Percentiles rank a stretch among this genome's conserved stretches.
These are phyloP conservation scores for Drosophila prosaltans DNA, from an alignment of 1,140 invertebrate genomes.

Conservation along the genomic window DNA sequence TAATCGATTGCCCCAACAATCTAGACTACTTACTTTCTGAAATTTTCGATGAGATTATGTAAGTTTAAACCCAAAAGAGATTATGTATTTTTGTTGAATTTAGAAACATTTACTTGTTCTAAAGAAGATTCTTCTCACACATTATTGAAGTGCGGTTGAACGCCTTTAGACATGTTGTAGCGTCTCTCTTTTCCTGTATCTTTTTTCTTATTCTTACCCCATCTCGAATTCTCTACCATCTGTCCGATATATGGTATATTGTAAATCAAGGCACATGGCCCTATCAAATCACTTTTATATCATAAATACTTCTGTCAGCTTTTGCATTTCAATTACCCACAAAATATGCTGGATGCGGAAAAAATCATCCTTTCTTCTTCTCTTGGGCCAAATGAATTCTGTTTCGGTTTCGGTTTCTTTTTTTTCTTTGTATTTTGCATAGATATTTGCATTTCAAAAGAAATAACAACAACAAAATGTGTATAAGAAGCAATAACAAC, in stretches of 20 bases:
- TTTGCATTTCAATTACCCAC: constrained; percentile 37
- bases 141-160: too few relatives aligned
- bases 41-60: too few relatives aligned
- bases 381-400: constrained; percentile 14
- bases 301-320: constrained; percentile 32
- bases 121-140: too few relatives aligned
- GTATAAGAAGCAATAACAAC: constrained; percentile 11
- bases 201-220: not conserved
- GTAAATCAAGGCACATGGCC: constrained; percentile 13
- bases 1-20: too few relatives aligned
- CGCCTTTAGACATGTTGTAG: too few relatives aligned
- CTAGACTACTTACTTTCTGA: too few relatives aligned
- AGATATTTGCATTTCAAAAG: constrained; percentile 69
- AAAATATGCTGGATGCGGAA: constrained; percentile 8
- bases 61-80: too few relatives aligned
- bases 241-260: not conserved
- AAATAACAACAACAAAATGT: constrained; percentile 11
- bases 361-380: not conserved
- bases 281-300: constrained; percentile 13
- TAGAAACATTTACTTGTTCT: too few relatives aligned
- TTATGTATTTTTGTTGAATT: too few relatives aligned
- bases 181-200: not conserved
- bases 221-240: not conserved
- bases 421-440: constrained; percentile 28
- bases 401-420: constrained; percentile 12